phyloP scores from a whole-genome alignment of 2,797 vertebrate species.

The Phoeniculus purpureus region DNA sequence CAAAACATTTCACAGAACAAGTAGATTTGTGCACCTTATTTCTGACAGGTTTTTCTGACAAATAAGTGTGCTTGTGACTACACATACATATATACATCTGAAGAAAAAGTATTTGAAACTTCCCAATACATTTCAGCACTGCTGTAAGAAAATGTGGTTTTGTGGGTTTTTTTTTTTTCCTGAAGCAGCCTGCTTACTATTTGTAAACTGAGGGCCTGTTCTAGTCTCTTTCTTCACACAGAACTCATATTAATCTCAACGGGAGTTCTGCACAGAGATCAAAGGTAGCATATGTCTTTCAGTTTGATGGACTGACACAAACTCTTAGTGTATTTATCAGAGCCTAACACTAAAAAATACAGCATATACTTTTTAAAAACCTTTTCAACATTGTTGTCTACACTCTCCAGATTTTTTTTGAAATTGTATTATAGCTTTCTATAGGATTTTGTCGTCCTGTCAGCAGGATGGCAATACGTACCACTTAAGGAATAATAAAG shows the following conservation, averaged over 20 bases:
- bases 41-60: constrained; percentile 29
- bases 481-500: constrained; percentile 5
- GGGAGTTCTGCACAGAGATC: constrained; percentile 67
- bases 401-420: background rate
- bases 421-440: constrained; percentile 14
- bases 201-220: constrained; percentile 71
- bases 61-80: background rate
- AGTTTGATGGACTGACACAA: constrained; percentile 70
- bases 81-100: background rate
- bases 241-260: constrained; percentile 69
- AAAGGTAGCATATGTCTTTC: constrained; percentile 75
- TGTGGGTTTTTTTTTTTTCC: constrained; percentile 18
- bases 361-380: constrained; percentile 36
- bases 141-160: constrained; percentile 44
- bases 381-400: constrained; percentile 40
- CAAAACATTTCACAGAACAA: constrained; percentile 14
- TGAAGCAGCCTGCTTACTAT: constrained; percentile 66
- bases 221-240: constrained; percentile 65
- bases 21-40: constrained; percentile 17
- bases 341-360: constrained; percentile 45
- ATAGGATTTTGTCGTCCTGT: constrained; percentile 1
- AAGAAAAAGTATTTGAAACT: constrained; percentile 50
- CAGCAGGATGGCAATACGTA: background rate
- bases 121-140: constrained; percentile 50
- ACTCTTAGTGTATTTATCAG: constrained; percentile 47